These are phyloP conservation scores for Puffinus mauretanicus DNA, from an alignment of 2,113 vertebrate genomes.

Conservation along the genomic window DNA sequence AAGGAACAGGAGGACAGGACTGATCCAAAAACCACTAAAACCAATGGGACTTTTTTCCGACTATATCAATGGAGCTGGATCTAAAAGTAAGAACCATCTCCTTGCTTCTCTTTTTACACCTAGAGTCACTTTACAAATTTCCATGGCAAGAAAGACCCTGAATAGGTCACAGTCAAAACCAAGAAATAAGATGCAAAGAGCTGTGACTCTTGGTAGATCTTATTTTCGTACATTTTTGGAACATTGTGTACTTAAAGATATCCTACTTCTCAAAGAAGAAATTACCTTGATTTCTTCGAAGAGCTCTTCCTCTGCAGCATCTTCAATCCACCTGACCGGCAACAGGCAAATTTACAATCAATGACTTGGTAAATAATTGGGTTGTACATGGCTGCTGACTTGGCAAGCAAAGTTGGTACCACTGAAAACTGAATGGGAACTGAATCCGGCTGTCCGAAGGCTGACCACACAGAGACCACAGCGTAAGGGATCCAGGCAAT, in stretches of 20 bases:
- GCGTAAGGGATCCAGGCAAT: constrained; percentile 95
- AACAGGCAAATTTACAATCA: constrained; percentile 79
- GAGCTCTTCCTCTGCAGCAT: constrained; percentile 72
- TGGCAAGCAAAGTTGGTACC: constrained; percentile 89
- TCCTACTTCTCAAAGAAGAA: background rate
- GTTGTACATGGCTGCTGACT: constrained; percentile 96
- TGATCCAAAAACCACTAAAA: background rate
- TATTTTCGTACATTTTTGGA: background rate
- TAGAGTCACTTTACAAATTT: background rate
- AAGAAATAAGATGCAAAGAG: background rate
- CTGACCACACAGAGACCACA: constrained; percentile 90
- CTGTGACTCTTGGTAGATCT: background rate
- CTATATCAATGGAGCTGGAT: background rate
- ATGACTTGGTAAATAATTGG: constrained; percentile 95
- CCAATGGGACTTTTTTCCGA: background rate
- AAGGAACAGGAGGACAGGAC: background rate
- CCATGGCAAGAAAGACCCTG: background rate
- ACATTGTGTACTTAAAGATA: background rate
- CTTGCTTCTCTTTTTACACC: background rate
- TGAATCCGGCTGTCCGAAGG: constrained; percentile 85
- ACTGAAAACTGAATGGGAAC: constrained; percentile 89
- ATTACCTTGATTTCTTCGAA: constrained; percentile 81
- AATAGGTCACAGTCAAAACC: background rate
- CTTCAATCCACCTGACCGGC: constrained; percentile 63
- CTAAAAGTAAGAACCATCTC: background rate